These are phyloP conservation scores for Zeuzera pyrina DNA, from an alignment of 2,888 invertebrate genomes.

Conservation along the genomic window DNA sequence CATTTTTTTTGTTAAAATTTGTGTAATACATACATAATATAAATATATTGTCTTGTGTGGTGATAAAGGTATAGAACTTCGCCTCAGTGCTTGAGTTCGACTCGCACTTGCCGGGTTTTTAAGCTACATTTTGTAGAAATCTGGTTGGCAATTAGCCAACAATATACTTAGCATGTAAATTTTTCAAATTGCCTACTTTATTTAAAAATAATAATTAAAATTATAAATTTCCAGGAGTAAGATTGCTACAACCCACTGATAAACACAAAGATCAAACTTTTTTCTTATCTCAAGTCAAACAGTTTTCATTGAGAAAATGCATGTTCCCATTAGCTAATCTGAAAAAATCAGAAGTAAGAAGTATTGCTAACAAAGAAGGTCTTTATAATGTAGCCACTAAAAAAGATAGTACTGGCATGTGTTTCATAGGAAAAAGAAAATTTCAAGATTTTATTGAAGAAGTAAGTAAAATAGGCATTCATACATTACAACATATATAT, in stretches of 20 bases:
- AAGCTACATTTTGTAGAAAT: too few relatives aligned
- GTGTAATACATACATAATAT: too few relatives aligned
- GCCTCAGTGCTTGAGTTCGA: too few relatives aligned
- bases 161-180: too few relatives aligned
- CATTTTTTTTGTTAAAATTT: too few relatives aligned
- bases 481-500: too few relatives aligned
- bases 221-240: constrained; percentile 77
- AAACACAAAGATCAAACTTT: constrained; percentile 94
- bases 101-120: too few relatives aligned
- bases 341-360: constrained; percentile 83
- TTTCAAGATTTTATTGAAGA: constrained; percentile 92
- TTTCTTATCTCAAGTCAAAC: constrained; percentile 89
- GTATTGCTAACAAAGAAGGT: constrained; percentile 80
- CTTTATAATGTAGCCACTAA: constrained; percentile 79
- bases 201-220: constrained; percentile 3
- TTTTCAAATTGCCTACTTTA: not conserved
- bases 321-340: constrained; percentile 93
- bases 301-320: constrained; percentile 81
- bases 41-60: too few relatives aligned
- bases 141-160: too few relatives aligned
- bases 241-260: constrained; percentile 82
- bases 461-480: too few relatives aligned
- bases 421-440: constrained; percentile 93
- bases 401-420: constrained; percentile 94
- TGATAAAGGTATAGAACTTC: too few relatives aligned